phyloP scores from a whole-genome alignment of 2,888 invertebrate species.

The Caenorhabditis sulstoni region DNA sequence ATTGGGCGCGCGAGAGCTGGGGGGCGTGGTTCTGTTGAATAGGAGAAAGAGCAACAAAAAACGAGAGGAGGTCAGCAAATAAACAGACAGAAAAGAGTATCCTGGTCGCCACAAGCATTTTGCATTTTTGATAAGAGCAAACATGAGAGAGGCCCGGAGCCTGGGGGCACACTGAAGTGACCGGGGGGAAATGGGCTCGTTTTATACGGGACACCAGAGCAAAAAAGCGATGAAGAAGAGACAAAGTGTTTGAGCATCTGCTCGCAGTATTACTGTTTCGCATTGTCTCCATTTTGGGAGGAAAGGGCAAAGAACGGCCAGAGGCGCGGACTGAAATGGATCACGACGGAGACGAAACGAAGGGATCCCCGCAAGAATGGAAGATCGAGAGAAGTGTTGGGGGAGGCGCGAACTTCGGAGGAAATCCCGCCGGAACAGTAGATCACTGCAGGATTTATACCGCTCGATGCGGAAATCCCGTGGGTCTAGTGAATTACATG shows the following conservation, averaged over 20 bases:
- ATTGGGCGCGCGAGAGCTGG: conserved; percentile 13
- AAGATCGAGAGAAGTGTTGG: no score
- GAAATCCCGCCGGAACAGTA: no score
- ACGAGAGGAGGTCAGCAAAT: conserved; percentile 49
- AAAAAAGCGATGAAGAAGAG: conserved; percentile 18
- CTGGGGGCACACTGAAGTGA: conserved; percentile 17
- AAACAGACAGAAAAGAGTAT: conserved; percentile 21
- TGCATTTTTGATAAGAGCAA: conserved; percentile 51
- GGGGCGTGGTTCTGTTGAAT: conserved; percentile 1
- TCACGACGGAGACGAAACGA: no score
- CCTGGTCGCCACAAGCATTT: conserved; percentile 19
- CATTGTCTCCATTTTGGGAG: neutral
- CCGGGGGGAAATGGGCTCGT: conserved; percentile 7
- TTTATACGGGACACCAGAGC: conserved; percentile 21
- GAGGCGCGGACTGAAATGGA: neutral
- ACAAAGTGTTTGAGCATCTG: conserved; percentile 49
- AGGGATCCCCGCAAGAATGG: neutral
- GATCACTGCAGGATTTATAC: no score
- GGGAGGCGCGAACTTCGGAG: no score
- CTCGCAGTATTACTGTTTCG: conserved; percentile 20
- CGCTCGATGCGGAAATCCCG: no score
- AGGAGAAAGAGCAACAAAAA: conserved; percentile 11
- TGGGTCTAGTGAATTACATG: no score
- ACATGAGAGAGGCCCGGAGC: conserved; percentile 10
- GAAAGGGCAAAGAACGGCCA: conserved; percentile 26